Base-by-base conservation (phyloP, 2,113 vertebrate genomes). In the Phrynosoma platyrhinos region DNA sequence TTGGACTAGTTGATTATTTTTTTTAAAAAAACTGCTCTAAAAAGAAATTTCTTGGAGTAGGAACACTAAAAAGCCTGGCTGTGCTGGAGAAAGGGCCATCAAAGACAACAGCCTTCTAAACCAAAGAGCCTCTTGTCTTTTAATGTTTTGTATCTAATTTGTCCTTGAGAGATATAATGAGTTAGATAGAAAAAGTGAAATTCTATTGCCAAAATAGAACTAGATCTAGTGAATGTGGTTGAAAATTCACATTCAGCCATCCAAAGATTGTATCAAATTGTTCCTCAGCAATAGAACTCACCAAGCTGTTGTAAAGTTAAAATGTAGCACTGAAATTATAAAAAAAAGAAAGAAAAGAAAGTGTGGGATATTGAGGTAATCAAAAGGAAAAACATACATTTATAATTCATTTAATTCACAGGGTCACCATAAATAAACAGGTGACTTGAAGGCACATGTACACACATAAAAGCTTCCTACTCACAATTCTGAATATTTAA, bases 81-180 rank as follows among this genome's bases (percentile, higher is more conserved):
- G 87, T 64, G 78, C 25, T 84, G 16, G 62, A 77, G 40, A 84
- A 80, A 75, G 42, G 8, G 87, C 68, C 64, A 58, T 87, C 0
- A 16, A 90, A 89, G 89, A 42, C 64, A 77, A 30, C 2, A 77
- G 69, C 55, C 0, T 18, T 0, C 6, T 74, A 55, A 92, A 91
- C 36, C 52, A 89, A 88, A 92, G 77, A 76, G 5, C 30, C 42
- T 23, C 25, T 92, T 91, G 76, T 4, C 84, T 92, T 93, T 91
- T 86, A 25, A 91, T 83, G 79, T 90, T 90, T 79, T 47, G 83
- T 75, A 90, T 81, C 71, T 93, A 90, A 88, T 9, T 10, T 83
- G 87, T 94, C 90, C 91, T 95, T 95, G 90, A 88, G 16, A 94
- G 86, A 88, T 47, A 16, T 0, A 0, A 68, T 53, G 36, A 91